Conservation (phyloP, 1,140 invertebrate genomes). For the Tetraneura akinire region DNA sequence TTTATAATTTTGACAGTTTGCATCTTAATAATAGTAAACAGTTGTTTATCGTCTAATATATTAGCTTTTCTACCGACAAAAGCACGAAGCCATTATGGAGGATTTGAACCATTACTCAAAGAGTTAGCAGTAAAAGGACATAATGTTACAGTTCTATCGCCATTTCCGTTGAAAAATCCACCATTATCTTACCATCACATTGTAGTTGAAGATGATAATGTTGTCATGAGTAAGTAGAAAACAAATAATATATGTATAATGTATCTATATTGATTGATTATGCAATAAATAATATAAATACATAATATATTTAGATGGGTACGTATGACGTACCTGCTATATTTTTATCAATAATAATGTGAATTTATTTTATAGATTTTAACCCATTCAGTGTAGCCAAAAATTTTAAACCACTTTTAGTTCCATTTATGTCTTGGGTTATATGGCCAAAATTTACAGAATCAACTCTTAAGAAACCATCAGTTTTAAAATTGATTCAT, state of each 20-base stretch:
- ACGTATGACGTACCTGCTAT: no score
- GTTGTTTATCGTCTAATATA: constrained; percentile 42
- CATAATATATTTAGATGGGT: no score
- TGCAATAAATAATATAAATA: no score
- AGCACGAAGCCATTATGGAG: constrained; percentile 53
- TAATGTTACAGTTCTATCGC: constrained; percentile 55
- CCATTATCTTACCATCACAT: constrained; percentile 53
- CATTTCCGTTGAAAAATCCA: constrained; percentile 51
- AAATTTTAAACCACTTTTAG: constrained; percentile 16
- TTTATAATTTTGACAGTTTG: background rate
- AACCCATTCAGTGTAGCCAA: constrained; percentile 29
- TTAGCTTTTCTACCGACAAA: constrained; percentile 53
- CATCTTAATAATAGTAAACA: background rate
- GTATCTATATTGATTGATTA: no score
- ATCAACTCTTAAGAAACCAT: background rate
- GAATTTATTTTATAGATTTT: background rate
- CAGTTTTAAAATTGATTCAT: constrained; percentile 41
- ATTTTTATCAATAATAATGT: background rate
- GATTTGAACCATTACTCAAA: constrained; percentile 49
- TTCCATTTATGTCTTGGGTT: constrained; percentile 27
- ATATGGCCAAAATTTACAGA: constrained; percentile 37
- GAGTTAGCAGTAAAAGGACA: constrained; percentile 56
- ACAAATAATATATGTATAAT: background rate
- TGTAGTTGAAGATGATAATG: constrained; percentile 31
- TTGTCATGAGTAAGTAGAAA: background rate